Percentiles rank a stretch among this genome's conserved stretches.
Evolutionary conservation across 2,797 vertebrate genomes (phyloP).

Genomic region (Chelon auratus): DNA sequence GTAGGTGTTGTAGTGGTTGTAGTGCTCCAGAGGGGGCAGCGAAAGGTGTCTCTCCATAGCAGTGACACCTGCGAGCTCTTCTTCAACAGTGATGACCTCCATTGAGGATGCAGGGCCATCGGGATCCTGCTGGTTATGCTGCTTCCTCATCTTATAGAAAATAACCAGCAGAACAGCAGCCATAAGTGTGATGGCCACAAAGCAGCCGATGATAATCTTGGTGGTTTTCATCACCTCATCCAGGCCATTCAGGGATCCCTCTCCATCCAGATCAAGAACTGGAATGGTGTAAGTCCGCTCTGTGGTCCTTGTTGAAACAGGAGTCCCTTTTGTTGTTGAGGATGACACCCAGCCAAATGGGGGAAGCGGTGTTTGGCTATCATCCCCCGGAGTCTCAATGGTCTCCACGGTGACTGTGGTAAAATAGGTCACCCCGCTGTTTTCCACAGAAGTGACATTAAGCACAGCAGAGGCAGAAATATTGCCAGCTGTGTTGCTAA

Average conservation of each 20-base stretch:
- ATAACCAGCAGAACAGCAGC: constrained; percentile 99
- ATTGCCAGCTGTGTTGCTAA: constrained; percentile 98
- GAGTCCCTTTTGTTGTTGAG: constrained; percentile 93
- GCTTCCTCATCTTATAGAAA: constrained; percentile 99
- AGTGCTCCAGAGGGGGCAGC: constrained; percentile 96
- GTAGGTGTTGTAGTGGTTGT: constrained; percentile 99
- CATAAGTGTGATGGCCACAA: constrained; percentile 99
- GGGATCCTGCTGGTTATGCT: constrained; percentile 97
- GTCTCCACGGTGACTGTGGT: constrained; percentile 99
- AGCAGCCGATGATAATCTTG: constrained; percentile 99
- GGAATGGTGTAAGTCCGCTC: constrained; percentile 95
- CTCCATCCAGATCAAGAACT: constrained; percentile 88
- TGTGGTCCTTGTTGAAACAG: constrained; percentile 92
- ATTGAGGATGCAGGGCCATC: constrained; percentile 96
- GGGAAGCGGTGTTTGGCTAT: constrained; percentile 92
- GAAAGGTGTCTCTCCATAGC: constrained; percentile 97
- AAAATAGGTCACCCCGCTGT: constrained; percentile 95
- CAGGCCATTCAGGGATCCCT: constrained; percentile 90
- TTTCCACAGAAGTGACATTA: constrained; percentile 95
- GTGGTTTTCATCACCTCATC: constrained; percentile 99
- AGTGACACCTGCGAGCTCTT: constrained; percentile 95
- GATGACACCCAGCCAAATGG: constrained; percentile 90
- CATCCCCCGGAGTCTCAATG: constrained; percentile 92
- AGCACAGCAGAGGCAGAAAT: constrained; percentile 97
- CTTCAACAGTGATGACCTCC: constrained; percentile 98